Evolutionary conservation across 23 tunicate species (phyloP).

Genomic region (Ciona savignyi): DNA sequence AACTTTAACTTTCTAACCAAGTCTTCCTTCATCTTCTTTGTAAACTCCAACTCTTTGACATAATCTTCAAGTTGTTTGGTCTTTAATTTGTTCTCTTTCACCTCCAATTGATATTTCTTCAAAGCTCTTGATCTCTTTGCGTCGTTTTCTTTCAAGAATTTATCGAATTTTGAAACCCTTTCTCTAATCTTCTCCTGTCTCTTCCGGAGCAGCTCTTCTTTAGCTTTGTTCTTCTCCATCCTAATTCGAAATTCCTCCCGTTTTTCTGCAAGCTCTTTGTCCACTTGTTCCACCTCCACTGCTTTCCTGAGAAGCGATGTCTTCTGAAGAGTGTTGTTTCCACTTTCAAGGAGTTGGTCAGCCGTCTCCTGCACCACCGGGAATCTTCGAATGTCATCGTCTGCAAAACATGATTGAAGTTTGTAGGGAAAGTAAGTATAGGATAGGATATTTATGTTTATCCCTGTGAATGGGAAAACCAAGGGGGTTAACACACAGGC

Average conservation of each 20-base stretch:
- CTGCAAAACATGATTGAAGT: slow-evolving; percentile 18
- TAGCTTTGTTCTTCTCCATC: slow-evolving; percentile 59
- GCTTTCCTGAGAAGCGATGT: slow-evolving; percentile 83
- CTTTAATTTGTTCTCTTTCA: slow-evolving; percentile 42
- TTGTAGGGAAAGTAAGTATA: no score
- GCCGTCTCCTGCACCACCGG: slow-evolving; percentile 86
- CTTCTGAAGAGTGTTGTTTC: slow-evolving; percentile 77
- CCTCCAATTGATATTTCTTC: slow-evolving; percentile 70
- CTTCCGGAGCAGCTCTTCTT: slow-evolving; percentile 35
- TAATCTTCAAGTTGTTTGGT: slow-evolving; percentile 22
- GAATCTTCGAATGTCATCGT: slow-evolving; percentile 66
- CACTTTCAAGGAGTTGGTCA: slow-evolving; percentile 58
- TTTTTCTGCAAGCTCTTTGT: slow-evolving; percentile 63
- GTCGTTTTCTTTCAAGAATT: slow-evolving; percentile 79
- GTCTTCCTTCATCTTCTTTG: slow-evolving; percentile 7
- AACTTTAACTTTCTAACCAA: slow-evolving; percentile 34
- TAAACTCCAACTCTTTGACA: slow-evolving; percentile 31
- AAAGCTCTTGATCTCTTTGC: slow-evolving; percentile 72
- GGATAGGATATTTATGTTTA: no score
- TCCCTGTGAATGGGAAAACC: no score
- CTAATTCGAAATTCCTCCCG: slow-evolving; percentile 57
- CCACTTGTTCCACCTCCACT: slow-evolving; percentile 64
- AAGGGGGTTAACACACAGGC: no score
- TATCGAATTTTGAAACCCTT: slow-evolving; percentile 65
- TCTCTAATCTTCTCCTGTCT: slow-evolving; percentile 77